Percentiles rank a stretch among this genome's conserved stretches.
Conservation (phyloP, 2,888 invertebrate species). For the Oscheius sp. region DNA sequence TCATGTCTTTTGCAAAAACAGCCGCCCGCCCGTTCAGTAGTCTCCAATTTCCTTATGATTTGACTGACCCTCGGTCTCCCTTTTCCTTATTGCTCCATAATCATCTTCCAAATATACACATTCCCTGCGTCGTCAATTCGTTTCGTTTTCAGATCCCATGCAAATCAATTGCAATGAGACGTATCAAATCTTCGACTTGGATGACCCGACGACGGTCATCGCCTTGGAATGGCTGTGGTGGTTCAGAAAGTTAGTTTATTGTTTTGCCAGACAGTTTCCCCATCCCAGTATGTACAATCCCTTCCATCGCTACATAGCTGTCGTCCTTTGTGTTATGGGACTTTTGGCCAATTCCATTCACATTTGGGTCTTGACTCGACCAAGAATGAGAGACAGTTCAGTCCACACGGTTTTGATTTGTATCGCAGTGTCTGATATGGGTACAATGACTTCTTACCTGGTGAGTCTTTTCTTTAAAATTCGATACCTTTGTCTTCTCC, state of each 20-base stretch:
- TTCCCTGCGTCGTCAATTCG: not conserved
- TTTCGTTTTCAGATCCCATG: not conserved
- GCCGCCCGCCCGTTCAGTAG: too few relatives aligned
- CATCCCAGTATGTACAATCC: slow-evolving; percentile 58
- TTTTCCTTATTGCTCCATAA: not conserved
- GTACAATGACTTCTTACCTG: slow-evolving; percentile 65
- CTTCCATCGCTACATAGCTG: slow-evolving; percentile 57
- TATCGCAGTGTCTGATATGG: slow-evolving; percentile 64
- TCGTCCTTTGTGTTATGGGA: slow-evolving; percentile 60
- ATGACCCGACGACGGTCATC: slow-evolving; percentile 46
- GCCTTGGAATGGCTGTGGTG: slow-evolving; percentile 47
- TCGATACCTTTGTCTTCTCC: slow-evolving; percentile 27
- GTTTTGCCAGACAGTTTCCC: not conserved
- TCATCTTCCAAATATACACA: not conserved
- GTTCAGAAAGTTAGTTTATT: slow-evolving; percentile 50
- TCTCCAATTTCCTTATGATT: not conserved
- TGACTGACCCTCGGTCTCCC: not conserved
- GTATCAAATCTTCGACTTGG: slow-evolving; percentile 47
- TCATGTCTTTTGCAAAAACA: too few relatives aligned
- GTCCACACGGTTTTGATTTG: slow-evolving; percentile 63
- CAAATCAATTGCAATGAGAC: slow-evolving; percentile 57
- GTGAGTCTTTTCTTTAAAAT: slow-evolving; percentile 40
- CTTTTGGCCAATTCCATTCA: slow-evolving; percentile 60
- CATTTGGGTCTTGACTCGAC: slow-evolving; percentile 59
- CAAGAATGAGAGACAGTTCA: slow-evolving; percentile 59